Base-by-base conservation (phyloP, 2,797 vertebrate species). In the Haliaeetus vocifer region DNA sequence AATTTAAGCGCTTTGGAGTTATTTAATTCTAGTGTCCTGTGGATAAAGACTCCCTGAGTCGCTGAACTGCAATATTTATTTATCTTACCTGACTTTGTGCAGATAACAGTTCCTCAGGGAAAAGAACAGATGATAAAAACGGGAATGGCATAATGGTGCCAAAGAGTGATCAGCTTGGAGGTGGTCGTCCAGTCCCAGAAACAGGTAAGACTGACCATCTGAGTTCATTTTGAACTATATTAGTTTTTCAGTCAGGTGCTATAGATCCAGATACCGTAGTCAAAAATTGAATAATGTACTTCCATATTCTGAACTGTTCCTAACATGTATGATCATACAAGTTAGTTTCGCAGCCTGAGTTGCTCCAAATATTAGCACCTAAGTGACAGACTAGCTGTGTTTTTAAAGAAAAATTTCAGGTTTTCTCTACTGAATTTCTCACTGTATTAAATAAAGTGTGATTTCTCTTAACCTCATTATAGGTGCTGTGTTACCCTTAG, bases 401-500 rank as follows among this genome's bases (percentile, higher is more conserved):
- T 86, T 94, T 70, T 47, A 23, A 72, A 61, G 21, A 72, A 63
- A 52, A 72, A 12, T 0, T 4, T 80, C 20, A 50, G 26, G 13
- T 90, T 86, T 94, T 84, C 61, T 73, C 49, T 62, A 29, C 56
- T 2, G 2, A 7, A 7, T 45, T 3, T 90, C 59, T 93, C 67
- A 38, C 18, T 35, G 7, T 58, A 35, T 81, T 92, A 61, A 94
- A 92, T 52, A 70, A 92, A 96, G 26, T 6, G 20, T 79, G 53
- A 67, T 45, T 50, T 79, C 47, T 88, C 50, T 82, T 85, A 29
- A 73, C 71, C 74, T 84, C 6, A 3, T 68, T 91, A 31, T 94
- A 99, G 99, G 99, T 95, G 99, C 99, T 3, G 99, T 99, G 96
- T 98, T 99, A 22, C 99, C 99, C 49, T 97, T 99, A 97, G 98